Evolutionary conservation across 2,888 invertebrate species (phyloP).

Genomic region (Myopa testacea): DNA sequence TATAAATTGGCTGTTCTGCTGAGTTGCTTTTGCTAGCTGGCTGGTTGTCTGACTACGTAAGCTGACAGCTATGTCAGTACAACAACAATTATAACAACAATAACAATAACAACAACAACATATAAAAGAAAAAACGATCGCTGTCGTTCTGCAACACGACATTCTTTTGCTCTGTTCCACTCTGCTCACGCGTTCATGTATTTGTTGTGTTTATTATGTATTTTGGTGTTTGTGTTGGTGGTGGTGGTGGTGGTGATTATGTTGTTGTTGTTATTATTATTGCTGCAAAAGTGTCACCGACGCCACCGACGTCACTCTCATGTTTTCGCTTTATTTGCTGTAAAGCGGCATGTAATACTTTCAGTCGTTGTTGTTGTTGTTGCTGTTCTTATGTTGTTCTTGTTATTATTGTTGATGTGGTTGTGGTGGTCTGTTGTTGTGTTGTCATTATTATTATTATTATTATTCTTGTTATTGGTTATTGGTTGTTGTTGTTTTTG

Average conservation of each 20-base stretch:
- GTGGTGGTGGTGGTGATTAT: slow-evolving; percentile 15
- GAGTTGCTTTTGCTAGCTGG: background rate
- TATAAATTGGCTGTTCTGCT: slow-evolving; percentile 15
- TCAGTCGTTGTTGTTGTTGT: slow-evolving; percentile 7
- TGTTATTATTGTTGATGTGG: background rate
- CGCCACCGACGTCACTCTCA: slow-evolving; percentile 10
- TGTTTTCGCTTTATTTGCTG: slow-evolving; percentile 26
- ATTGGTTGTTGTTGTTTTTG: background rate
- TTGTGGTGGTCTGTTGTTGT: background rate
- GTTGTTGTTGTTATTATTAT: slow-evolving; percentile 9
- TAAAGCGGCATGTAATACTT: slow-evolving; percentile 20
- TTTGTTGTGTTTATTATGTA: background rate
- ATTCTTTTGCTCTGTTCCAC: slow-evolving; percentile 32
- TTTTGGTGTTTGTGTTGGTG: slow-evolving; percentile 11
- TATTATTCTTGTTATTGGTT: background rate
- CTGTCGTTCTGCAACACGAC: slow-evolving; percentile 35
- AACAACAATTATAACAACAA: slow-evolving; percentile 30
- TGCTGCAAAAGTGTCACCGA: slow-evolving; percentile 27
- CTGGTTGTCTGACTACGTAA: slow-evolving; percentile 17
- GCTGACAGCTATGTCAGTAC: slow-evolving; percentile 27
- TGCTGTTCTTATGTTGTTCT: background rate
- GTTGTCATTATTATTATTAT: too few species aligned
- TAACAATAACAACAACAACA: slow-evolving; percentile 18
- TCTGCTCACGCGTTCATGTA: background rate
- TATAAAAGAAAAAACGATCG: background rate